phyloP scores from a whole-genome alignment of 1,140 invertebrate genomes.

The Catajapyx aquilonaris region DNA sequence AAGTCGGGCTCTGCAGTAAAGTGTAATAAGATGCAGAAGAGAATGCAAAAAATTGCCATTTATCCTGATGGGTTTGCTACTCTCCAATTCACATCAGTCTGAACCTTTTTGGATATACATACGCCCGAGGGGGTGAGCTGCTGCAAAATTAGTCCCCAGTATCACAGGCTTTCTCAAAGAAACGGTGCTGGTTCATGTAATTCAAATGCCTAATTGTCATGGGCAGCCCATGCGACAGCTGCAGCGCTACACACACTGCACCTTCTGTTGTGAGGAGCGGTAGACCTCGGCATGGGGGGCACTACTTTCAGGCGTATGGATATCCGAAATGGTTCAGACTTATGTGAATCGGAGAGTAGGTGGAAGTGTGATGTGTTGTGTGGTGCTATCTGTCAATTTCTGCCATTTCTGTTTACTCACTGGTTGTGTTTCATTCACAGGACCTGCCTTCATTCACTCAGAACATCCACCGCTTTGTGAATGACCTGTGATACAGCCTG shows the following conservation, averaged over 20 bases:
- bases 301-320: too few relatives aligned
- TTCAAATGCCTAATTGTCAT: too few relatives aligned
- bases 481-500: slow-evolving; percentile 50
- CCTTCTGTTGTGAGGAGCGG: background rate
- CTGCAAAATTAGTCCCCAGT: background rate
- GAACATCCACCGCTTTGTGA: slow-evolving; percentile 50
- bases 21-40: background rate
- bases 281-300: too few relatives aligned
- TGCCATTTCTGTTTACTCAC: background rate
- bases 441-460: slow-evolving; percentile 65
- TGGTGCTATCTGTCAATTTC: slow-evolving; percentile 16
- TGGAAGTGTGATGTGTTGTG: slow-evolving; percentile 6
- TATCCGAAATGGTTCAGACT: too few relatives aligned
- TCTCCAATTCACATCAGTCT: too few relatives aligned
- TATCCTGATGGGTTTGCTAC: background rate
- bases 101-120: too few relatives aligned
- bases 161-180: background rate
- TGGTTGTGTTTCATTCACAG: slow-evolving; percentile 27
- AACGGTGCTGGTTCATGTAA: too few relatives aligned
- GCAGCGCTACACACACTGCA: background rate
- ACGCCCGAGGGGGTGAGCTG: too few relatives aligned
- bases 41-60: background rate
- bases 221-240: slow-evolving; percentile 1
- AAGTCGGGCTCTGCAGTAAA: too few relatives aligned
- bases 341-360: too few relatives aligned